A percentile compares a stretch with the other conserved stretches of the same genome.
Evolutionary conservation across 2,797 vertebrate species (phyloP).

Genomic region (Macropus fuliginosus): DNA sequence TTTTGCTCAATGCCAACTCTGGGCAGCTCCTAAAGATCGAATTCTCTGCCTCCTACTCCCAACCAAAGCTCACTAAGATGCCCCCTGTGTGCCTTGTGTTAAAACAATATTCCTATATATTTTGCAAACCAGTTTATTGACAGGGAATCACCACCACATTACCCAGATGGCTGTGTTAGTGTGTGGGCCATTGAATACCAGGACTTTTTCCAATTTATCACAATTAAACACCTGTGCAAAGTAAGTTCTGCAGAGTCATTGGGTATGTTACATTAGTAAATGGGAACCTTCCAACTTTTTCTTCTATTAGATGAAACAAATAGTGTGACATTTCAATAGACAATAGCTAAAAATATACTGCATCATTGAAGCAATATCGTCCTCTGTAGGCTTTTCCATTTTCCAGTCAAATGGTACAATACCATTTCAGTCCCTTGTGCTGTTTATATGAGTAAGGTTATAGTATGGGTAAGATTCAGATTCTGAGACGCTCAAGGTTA

Average conservation of each 20-base stretch:
- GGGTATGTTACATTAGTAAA: constrained; percentile 48
- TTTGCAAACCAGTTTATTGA: constrained; percentile 48
- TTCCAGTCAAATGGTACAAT: neutral
- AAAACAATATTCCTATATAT: constrained; percentile 27
- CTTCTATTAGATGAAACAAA: constrained; percentile 53
- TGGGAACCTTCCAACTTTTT: constrained; percentile 22
- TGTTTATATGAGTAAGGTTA: neutral
- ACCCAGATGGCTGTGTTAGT: constrained; percentile 65
- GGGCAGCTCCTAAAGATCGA: neutral
- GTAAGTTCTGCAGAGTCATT: constrained; percentile 51
- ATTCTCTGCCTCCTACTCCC: neutral
- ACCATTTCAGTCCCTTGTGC: neutral
- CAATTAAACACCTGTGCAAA: constrained; percentile 76
- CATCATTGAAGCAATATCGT: neutral
- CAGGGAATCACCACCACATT: constrained; percentile 38
- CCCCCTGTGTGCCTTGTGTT: neutral
- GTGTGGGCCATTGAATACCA: constrained; percentile 64
- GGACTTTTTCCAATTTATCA: constrained; percentile 72
- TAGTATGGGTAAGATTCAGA: constrained; percentile 6
- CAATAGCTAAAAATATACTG: constrained; percentile 53
- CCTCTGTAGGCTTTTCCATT: neutral
- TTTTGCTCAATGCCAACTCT: neutral
- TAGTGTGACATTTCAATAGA: constrained; percentile 59
- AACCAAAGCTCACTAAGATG: neutral
- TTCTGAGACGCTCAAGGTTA: neutral